Conservation (phyloP, 2,113 vertebrate species). For the Phycodurus eques region DNA sequence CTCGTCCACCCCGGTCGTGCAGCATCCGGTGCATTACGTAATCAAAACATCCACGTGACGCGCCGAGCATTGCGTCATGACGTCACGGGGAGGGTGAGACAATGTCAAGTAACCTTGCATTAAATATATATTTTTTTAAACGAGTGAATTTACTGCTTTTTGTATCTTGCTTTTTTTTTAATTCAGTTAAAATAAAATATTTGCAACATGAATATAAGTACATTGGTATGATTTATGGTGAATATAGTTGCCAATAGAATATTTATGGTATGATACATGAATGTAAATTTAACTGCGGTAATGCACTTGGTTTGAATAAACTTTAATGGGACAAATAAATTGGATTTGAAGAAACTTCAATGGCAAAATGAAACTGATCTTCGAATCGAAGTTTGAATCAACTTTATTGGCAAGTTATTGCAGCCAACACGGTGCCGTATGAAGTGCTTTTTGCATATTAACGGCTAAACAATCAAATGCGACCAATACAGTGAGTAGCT, state of each 20-base stretch:
- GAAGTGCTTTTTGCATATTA: neutral
- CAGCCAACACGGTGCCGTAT: too few relatives aligned
- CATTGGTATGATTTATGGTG: neutral
- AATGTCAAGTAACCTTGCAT: neutral
- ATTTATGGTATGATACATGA: neutral
- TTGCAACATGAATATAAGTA: neutral
- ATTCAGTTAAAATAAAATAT: neutral
- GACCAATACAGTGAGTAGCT: neutral
- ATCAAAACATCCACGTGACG: conserved; percentile 28
- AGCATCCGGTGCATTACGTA: conserved; percentile 56
- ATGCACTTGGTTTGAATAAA: neutral
- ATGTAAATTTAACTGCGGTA: neutral
- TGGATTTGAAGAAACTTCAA: neutral
- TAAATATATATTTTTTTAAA: neutral
- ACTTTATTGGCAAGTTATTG: neutral
- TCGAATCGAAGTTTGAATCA: too few relatives aligned
- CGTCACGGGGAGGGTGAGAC: conserved; percentile 20
- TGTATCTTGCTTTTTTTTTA: too few relatives aligned
- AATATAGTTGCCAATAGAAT: neutral
- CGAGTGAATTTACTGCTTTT: too few relatives aligned
- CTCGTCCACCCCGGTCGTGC: conserved; percentile 11
- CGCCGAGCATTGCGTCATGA: conserved; percentile 45
- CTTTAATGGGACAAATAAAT: neutral
- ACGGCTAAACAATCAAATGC: neutral
- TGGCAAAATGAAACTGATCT: neutral